Percentiles rank a stretch among this genome's conserved stretches.
phyloP scores from a whole-genome alignment of 2,888 invertebrate genomes.

The Eumacrocentrus americanus region DNA sequence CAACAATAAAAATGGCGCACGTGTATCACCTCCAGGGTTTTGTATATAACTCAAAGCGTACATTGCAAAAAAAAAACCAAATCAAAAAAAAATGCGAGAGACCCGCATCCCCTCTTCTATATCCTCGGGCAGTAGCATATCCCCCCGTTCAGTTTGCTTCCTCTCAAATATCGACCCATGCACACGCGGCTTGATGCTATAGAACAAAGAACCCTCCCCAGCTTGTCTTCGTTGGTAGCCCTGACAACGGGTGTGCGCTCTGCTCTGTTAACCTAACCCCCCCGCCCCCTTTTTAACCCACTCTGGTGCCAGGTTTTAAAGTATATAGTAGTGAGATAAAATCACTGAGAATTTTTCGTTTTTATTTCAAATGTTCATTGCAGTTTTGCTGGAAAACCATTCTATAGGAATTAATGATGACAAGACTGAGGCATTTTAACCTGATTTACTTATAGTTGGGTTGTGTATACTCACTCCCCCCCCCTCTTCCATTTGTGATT shows the following conservation, averaged over 20 bases:
- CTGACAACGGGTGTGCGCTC: conserved; percentile 26
- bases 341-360: too few relatives aligned
- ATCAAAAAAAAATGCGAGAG: conserved; percentile 21
- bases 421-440: too few relatives aligned
- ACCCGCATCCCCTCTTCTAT: conserved; percentile 5
- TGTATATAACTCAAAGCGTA: conserved; percentile 4
- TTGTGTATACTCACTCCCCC: too few relatives aligned
- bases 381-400: too few relatives aligned
- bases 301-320: too few relatives aligned
- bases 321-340: too few relatives aligned
- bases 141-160: conserved; percentile 15
- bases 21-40: background rate
- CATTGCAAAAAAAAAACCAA: too few relatives aligned
- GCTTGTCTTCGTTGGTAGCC: conserved; percentile 31
- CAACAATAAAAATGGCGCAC: background rate
- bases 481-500: too few relatives aligned
- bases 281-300: conserved; percentile 12
- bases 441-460: too few relatives aligned
- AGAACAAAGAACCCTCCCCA: conserved; percentile 28
- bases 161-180: conserved; percentile 28
- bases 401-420: too few relatives aligned
- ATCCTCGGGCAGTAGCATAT: background rate
- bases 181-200: conserved; percentile 27
- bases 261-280: conserved; percentile 21
- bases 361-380: too few relatives aligned